Conservation (phyloP, 2,113 vertebrate genomes). For the Phaethornis superciliosus region DNA sequence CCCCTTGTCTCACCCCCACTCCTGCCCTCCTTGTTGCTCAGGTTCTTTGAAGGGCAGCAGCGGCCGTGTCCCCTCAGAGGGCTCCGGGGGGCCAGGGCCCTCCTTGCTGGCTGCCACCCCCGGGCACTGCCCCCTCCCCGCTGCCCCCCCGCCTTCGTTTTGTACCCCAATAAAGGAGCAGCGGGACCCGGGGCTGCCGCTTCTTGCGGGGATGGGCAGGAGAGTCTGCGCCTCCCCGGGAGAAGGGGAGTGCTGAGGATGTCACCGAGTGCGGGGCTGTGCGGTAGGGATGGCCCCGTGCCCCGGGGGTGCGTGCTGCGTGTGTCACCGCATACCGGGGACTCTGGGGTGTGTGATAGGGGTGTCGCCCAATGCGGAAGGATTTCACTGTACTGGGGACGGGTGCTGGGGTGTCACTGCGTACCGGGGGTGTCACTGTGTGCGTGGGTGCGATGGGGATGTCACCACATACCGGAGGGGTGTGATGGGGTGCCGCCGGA, state of each 20-base stretch:
- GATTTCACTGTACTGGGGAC: background rate
- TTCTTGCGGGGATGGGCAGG: no score
- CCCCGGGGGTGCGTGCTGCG: background rate
- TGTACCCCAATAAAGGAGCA: constrained; percentile 50
- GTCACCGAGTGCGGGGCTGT: no score
- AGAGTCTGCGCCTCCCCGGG: no score
- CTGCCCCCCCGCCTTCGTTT: background rate
- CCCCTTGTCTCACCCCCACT: background rate
- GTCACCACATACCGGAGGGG: no score
- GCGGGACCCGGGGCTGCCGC: background rate
- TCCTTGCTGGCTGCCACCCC: background rate
- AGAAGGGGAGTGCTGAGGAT: no score
- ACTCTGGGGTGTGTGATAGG: background rate
- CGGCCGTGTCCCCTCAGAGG: background rate
- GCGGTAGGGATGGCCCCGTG: no score
- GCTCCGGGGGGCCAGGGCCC: background rate
- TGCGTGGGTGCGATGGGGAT: no score
- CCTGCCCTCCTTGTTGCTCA: background rate
- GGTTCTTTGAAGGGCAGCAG: background rate
- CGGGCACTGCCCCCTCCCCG: background rate
- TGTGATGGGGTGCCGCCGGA: no score
- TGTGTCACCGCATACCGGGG: background rate
- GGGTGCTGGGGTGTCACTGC: no score
- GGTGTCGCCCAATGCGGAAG: background rate
- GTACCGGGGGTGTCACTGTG: no score